Percentiles rank a stretch among this genome's conserved stretches.
Conservation (phyloP, 2,797 vertebrate species). For the Anguilla obscura region DNA sequence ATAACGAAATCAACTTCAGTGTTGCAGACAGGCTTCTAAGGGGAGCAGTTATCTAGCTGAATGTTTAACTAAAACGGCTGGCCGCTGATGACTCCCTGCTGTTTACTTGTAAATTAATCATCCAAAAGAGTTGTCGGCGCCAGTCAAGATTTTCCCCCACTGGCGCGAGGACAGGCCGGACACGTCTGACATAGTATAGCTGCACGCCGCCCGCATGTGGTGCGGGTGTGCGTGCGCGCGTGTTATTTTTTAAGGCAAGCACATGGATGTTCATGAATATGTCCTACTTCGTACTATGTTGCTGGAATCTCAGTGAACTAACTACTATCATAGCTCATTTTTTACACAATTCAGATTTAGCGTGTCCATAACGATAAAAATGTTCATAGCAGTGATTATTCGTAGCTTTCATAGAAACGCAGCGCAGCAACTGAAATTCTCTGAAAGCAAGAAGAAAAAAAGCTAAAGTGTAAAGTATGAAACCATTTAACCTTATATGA, state of each 20-base stretch:
- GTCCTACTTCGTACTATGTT: neutral
- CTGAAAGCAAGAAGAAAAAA: neutral
- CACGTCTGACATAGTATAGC: slow-evolving; percentile 63
- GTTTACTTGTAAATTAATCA: slow-evolving; percentile 94
- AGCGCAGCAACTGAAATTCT: neutral
- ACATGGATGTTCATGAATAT: neutral
- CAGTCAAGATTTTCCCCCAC: slow-evolving; percentile 58
- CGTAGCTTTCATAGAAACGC: neutral
- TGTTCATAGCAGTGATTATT: neutral
- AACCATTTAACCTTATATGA: neutral
- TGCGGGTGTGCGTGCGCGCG: neutral
- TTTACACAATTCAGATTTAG: neutral
- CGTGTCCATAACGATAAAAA: neutral
- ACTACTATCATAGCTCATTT: too few species aligned
- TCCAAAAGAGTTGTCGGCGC: slow-evolving; percentile 74
- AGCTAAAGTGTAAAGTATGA: neutral
- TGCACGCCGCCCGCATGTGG: neutral
- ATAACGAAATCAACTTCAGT: slow-evolving; percentile 3
- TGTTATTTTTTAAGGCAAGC: slow-evolving; percentile 15
- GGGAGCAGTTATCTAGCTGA: slow-evolving; percentile 72
- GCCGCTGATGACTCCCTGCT: slow-evolving; percentile 77
- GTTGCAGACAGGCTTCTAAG: slow-evolving; percentile 62
- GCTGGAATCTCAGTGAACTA: neutral
- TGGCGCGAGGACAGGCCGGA: slow-evolving; percentile 42
- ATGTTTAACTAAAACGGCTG: slow-evolving; percentile 83